Base-by-base conservation (phyloP, 2,113 vertebrate genomes). In the Pygoscelis adeliae region DNA sequence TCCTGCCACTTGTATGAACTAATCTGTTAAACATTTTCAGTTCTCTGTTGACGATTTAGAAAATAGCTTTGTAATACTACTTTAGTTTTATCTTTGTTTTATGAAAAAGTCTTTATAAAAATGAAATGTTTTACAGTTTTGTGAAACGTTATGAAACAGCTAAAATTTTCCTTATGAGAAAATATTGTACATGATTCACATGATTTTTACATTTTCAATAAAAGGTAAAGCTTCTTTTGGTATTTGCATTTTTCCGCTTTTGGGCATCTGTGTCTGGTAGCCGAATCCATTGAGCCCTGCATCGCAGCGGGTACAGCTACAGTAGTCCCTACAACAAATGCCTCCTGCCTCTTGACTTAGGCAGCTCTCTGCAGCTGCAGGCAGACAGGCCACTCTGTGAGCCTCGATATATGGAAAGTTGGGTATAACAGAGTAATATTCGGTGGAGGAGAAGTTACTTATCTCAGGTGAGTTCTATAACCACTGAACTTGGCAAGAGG, bases 121-220 rank as follows among this genome's bases (percentile, higher is more conserved):
- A 82, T 74, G 82, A 91, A 96, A 96, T 90, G 97, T 98, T 98
- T 98, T 98, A 93, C 98, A 93, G 56, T 95, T 97, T 90, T 98
- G 97, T 98, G 97, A 98, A 98, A 98, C 95, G 81, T 98, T 98
- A 93, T 97, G 95, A 96, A 93, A 90, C 96, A 97, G 86, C 93
- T 98, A 96, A 98, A 94, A 96, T 98, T 98, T 98, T 98, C 97
- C 98, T 98, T 98, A 96, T 98, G 98, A 97, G 97, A 98, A 98
- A 98, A 98, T 98, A 91, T 20, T 98, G 97, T 98, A 98, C 97
- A 98, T 98, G 96, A 98, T 93, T 98, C 96, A 97, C 97, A 98
- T 98, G 98, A 97, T 98, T 98, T 97, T 98, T 98, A 98, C 84
- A 29, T 97, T 98, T 98, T 97, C 96, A 98, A 98, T 98, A 98